These are phyloP conservation scores for Podocnemis expansa DNA, from an alignment of 2,113 vertebrate genomes.

Conservation along the genomic window DNA sequence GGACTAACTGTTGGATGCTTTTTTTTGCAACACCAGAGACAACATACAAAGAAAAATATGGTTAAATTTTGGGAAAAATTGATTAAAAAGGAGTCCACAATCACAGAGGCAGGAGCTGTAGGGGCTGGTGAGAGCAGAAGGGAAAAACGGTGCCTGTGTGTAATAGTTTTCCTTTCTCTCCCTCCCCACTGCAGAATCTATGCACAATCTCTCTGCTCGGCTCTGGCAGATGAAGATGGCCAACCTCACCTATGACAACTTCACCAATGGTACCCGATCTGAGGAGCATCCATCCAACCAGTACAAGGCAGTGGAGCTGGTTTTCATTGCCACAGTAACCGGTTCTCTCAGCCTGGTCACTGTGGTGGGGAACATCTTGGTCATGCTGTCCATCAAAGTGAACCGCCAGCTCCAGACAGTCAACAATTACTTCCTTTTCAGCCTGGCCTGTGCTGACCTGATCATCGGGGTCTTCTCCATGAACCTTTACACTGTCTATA, in stretches of 20 bases:
- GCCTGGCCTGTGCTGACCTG: conserved; percentile 93
- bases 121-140: neutral
- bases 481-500: conserved; percentile 97
- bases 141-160: neutral
- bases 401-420: conserved; percentile 98
- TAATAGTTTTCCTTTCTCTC: conserved; percentile 45
- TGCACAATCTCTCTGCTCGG: conserved; percentile 78
- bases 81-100: neutral
- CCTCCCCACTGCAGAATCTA: conserved; percentile 72
- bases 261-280: conserved; percentile 68
- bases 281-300: conserved; percentile 71
- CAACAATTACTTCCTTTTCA: conserved; percentile 99
- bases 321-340: conserved; percentile 94
- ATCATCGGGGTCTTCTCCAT: conserved; percentile 98
- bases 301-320: conserved; percentile 94
- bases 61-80: neutral
- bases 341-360: conserved; percentile 97
- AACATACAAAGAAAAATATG: neutral
- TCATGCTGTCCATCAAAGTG: conserved; percentile 99
- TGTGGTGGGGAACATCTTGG: conserved; percentile 95
- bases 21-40: neutral
- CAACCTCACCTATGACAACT: conserved; percentile 83
- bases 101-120: too few relatives aligned
- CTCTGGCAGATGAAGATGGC: conserved; percentile 73
- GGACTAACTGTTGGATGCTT: neutral